Evolutionary conservation across 2,888 invertebrate species (phyloP), one percentile per base, ranked within the genome.

Genomic region (Pheosia tremula): DNA sequence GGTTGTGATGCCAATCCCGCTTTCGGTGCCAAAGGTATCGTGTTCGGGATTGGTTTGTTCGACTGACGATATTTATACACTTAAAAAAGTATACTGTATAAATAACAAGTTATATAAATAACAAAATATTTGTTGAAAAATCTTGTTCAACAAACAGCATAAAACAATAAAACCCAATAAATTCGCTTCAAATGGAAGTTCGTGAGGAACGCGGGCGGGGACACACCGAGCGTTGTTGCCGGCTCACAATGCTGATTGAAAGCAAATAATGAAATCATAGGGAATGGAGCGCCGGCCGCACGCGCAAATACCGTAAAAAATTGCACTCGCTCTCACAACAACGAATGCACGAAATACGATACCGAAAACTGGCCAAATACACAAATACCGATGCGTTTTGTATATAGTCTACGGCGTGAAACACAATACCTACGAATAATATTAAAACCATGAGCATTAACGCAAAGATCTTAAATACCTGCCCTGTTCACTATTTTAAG

Each of bases 201-300:
- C 70, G 67, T 75, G 81, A 71, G 68, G 79, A 76, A 75, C 76
- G 77, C 77, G 75, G 71, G 74, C 65, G 63, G 60, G 64, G 66
- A 60, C 59, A 60, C 66, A 60, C 59, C 71, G 65, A 62, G 61
- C 60, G 74, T 81, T 69, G 75, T 74, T 72, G 79, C 81, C 78
- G 83, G 88, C 88, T 90, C 89, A 91, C 91, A 87, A 91, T 91
- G 86, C 91, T 93, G 93, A 93, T 93, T 92, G 93, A 93, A 93
- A 92, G 87, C 91, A 93, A 93, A 93, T 93, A 93, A 93, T 91
- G 89, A 91, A 93, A 93, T 93, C 91, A 92, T 89, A 89, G 87
- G 85, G 87, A 87, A 87, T 81, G 81, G 86, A 87, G 85, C 79
- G 71, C 69, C 74, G 78, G 78, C 81, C 85, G 80, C 80, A 74